Conservation (phyloP, 1,140 invertebrate genomes). For the Adoxophyes honmai region DNA sequence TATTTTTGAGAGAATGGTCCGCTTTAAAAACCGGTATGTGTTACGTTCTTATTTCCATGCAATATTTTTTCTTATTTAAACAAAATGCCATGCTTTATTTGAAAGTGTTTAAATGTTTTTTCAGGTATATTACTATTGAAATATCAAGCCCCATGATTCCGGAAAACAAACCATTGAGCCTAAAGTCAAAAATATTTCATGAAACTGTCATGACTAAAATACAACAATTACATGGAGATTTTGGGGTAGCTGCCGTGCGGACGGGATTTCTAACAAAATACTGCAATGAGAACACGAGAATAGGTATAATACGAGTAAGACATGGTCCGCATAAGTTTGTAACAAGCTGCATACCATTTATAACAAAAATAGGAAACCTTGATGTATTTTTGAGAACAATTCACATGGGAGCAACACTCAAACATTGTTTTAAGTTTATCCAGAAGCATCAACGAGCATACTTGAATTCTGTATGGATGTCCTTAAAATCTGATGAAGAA, state of each 20-base stretch:
- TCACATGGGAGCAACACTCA: conserved; percentile 87
- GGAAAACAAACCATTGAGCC: conserved; percentile 69
- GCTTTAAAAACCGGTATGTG: conserved; percentile 82
- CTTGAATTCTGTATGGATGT: conserved; percentile 76
- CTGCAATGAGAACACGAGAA: conserved; percentile 85
- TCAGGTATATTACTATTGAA: conserved; percentile 82
- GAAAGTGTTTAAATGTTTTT: too few relatives aligned
- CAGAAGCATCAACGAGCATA: conserved; percentile 81
- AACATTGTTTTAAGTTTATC: conserved; percentile 86
- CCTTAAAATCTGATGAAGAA: conserved; percentile 78
- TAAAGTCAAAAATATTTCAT: conserved; percentile 79
- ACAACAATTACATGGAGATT: conserved; percentile 84
- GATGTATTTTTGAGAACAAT: conserved; percentile 81
- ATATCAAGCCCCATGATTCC: conserved; percentile 68
- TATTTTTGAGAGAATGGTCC: conserved; percentile 83
- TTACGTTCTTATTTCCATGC: not conserved
- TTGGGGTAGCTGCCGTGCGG: conserved; percentile 82
- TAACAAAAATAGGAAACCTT: conserved; percentile 80
- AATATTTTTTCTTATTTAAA: not conserved
- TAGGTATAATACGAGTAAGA: conserved; percentile 82
- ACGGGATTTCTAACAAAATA: conserved; percentile 86
- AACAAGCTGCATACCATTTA: conserved; percentile 81
- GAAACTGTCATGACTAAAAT: conserved; percentile 80
- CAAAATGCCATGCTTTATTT: conserved; percentile 14
- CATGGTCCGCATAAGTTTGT: conserved; percentile 86